Base-by-base conservation (phyloP, 2,797 vertebrate genomes). In the Propithecus deckenii region DNA sequence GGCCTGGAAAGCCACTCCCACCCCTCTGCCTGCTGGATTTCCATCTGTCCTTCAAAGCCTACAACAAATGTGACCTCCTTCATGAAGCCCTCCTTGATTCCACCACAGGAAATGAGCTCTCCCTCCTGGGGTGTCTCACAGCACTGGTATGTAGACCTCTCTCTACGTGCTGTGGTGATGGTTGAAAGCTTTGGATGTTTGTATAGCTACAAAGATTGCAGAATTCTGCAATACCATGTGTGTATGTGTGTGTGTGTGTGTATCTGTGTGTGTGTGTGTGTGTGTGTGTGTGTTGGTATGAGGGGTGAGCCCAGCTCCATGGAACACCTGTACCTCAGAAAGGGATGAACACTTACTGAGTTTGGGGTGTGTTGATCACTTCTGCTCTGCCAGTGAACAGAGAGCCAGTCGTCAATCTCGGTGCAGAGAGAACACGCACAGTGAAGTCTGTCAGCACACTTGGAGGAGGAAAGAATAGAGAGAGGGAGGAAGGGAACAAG, bases 361-460 rank as follows among this genome's bases (percentile, higher is more conserved):
- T 83, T 93, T 71, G 38, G 48, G 89, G n/a, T 65, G 32, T 72
- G 86, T 91, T 89, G n/a, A 35, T 95, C 87, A 93, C 15, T 32
- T 89, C 38, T 67, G 59, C 76, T 81, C 30, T 17, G 48, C 89
- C 91, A 94, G 30, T 61, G 72, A 76, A 63, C 52, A n/a, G 46
- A 85, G 30, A 91, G 76, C 43, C 75, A 69, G 55, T 20, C 43
- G 38, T 89, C 61, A 94, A n/a, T 50, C 74, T 81, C 55, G 13
- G 61, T 78, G 52, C 30, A 65, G 18, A 74, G 65, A 89, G 48
- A 65, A 50, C 23, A 43, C 2, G 92, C 78, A 65, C 55, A 14
- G 4, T 38, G 22, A 78, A 76, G 74, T 46, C 30, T 15, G 3
- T 48, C 75, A 84, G 63, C 76, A 85, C 30, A 71, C 59, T 59